phyloP scores from a whole-genome alignment of 1,140 invertebrate genomes.

The Heliconius eleuchia region DNA sequence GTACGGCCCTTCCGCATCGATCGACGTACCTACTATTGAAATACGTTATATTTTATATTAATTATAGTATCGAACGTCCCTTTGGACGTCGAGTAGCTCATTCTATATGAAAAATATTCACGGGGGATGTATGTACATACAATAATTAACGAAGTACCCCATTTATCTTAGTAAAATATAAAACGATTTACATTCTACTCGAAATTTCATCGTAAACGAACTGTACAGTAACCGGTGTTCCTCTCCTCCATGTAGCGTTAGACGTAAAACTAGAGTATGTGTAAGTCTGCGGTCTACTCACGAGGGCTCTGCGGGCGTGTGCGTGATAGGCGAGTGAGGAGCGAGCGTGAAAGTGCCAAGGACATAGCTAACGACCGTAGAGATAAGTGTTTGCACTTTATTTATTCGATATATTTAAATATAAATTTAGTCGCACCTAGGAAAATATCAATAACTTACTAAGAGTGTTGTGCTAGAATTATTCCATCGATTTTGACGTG shows the following conservation, averaged over 20 bases:
- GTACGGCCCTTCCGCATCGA: slow-evolving; percentile 69
- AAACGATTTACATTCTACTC: slow-evolving; percentile 58
- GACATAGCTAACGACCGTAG: slow-evolving; percentile 74
- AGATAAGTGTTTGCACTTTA: slow-evolving; percentile 79
- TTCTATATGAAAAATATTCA: slow-evolving; percentile 59
- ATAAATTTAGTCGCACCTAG: slow-evolving; percentile 80
- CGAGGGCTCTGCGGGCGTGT: no score
- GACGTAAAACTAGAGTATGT: slow-evolving; percentile 57
- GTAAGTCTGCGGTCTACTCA: slow-evolving; percentile 58
- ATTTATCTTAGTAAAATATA: slow-evolving; percentile 62
- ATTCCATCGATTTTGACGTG: slow-evolving; percentile 73
- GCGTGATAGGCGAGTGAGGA: not conserved
- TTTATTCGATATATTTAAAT: slow-evolving; percentile 79
- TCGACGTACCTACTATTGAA: slow-evolving; percentile 63
- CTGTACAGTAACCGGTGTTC: slow-evolving; percentile 79
- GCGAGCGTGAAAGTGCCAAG: slow-evolving; percentile 77
- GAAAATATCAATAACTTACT: slow-evolving; percentile 81
- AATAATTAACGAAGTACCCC: slow-evolving; percentile 56
- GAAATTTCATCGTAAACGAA: slow-evolving; percentile 66
- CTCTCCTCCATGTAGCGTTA: slow-evolving; percentile 76
- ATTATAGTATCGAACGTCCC: slow-evolving; percentile 61
- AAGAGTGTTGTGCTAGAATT: slow-evolving; percentile 81
- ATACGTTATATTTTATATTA: slow-evolving; percentile 80
- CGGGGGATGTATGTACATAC: slow-evolving; percentile 77
- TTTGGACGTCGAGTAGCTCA: slow-evolving; percentile 72